Conservation (phyloP, 2,797 vertebrate genomes). For the Enteromius afrohamiltoni region DNA sequence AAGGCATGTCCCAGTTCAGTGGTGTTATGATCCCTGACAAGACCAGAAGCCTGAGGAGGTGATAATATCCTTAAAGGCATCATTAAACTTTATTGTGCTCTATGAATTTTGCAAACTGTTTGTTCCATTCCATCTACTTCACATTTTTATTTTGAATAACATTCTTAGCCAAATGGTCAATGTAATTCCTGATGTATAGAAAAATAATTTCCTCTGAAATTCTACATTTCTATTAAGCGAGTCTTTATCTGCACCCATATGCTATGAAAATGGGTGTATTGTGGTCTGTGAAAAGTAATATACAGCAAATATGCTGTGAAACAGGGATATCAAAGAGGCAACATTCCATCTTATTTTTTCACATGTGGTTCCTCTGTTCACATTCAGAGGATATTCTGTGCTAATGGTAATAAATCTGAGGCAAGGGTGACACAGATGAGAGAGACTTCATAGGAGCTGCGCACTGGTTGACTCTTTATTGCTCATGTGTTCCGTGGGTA, state of each 20-base stretch:
- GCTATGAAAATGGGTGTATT: neutral
- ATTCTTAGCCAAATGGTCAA: neutral
- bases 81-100: slow-evolving; percentile 34
- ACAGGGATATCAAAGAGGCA: slow-evolving; percentile 1
- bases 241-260: neutral
- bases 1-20: slow-evolving; percentile 14
- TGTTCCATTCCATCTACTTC: neutral
- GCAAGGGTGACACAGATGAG: slow-evolving; percentile 33
- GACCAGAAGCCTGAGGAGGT: slow-evolving; percentile 10
- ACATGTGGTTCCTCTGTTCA: slow-evolving; percentile 54
- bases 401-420: slow-evolving; percentile 65
- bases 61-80: slow-evolving; percentile 40
- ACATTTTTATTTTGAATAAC: neutral
- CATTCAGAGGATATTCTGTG: slow-evolving; percentile 34
- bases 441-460: slow-evolving; percentile 30
- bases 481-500: slow-evolving; percentile 58
- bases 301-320: neutral
- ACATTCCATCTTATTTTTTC: slow-evolving; percentile 46
- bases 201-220: neutral
- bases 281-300: neutral
- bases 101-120: neutral
- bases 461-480: slow-evolving; percentile 53
- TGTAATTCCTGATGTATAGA: neutral
- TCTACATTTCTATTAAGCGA: slow-evolving; percentile 1
- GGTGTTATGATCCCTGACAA: slow-evolving; percentile 37